Percentiles rank a stretch among this genome's conserved stretches.
Evolutionary conservation across 2,113 vertebrate species (phyloP).

Genomic region (Ammodramus savannarum): DNA sequence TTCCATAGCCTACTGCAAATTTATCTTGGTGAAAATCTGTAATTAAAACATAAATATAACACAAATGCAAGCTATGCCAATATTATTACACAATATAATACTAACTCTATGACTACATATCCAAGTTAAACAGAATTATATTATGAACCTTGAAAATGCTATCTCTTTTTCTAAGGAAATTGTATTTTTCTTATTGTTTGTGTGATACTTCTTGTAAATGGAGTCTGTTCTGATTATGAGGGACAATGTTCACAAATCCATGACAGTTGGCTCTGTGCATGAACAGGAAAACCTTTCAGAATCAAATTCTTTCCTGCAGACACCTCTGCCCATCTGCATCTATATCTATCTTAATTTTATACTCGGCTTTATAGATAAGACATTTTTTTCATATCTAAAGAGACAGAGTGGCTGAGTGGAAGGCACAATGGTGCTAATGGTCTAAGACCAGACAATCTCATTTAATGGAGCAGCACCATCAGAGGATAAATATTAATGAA

Average conservation of each 20-base stretch:
- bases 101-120: background rate
- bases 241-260: background rate
- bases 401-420: background rate
- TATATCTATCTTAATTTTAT: background rate
- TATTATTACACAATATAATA: background rate
- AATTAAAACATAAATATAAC: background rate
- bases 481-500: background rate
- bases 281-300: background rate
- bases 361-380: background rate
- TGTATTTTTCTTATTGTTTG: background rate
- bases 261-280: background rate
- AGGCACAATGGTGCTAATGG: background rate
- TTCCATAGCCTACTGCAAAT: background rate
- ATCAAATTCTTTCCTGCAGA: background rate
- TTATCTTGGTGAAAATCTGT: background rate
- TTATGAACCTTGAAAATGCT: background rate
- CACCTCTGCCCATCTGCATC: background rate
- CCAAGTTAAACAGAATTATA: background rate
- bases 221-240: background rate
- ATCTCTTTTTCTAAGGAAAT: background rate
- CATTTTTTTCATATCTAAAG: background rate
- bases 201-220: background rate
- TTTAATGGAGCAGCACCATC: background rate
- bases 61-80: background rate
- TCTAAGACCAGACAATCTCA: background rate